These are phyloP conservation scores for Drosophila acutilabella DNA, from an alignment of 2,888 invertebrate species.

Conservation along the genomic window DNA sequence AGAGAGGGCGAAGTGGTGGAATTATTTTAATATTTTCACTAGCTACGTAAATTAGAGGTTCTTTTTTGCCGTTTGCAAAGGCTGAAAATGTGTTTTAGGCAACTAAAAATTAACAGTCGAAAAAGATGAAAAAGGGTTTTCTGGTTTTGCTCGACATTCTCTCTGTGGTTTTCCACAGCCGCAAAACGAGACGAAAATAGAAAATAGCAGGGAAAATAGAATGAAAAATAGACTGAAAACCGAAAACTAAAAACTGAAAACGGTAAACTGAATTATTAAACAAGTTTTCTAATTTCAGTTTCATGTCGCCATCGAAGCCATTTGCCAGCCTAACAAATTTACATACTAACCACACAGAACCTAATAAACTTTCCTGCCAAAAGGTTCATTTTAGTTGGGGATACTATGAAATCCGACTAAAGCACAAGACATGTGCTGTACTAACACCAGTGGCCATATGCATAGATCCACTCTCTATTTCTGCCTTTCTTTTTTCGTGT, in stretches of 20 bases:
- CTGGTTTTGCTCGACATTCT: slow-evolving; percentile 20
- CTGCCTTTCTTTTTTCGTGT: slow-evolving; percentile 28
- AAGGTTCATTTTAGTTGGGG: slow-evolving; percentile 64
- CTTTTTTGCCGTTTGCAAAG: slow-evolving; percentile 1
- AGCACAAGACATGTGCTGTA: slow-evolving; percentile 59
- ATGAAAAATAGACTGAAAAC: slow-evolving; percentile 10
- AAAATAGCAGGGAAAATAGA: neutral
- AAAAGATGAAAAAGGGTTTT: slow-evolving; percentile 59
- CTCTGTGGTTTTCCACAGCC: slow-evolving; percentile 45
- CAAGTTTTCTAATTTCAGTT: slow-evolving; percentile 77
- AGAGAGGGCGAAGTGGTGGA: slow-evolving; percentile 7
- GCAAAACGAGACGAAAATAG: slow-evolving; percentile 15
- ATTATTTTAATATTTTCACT: slow-evolving; percentile 47
- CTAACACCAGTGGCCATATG: slow-evolving; percentile 68
- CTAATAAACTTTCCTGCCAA: slow-evolving; percentile 65
- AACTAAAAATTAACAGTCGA: slow-evolving; percentile 47
- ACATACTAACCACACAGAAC: slow-evolving; percentile 58
- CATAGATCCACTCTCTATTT: slow-evolving; percentile 62
- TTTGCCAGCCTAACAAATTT: slow-evolving; percentile 53
- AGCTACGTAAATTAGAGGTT: slow-evolving; percentile 38
- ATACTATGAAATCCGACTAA: slow-evolving; percentile 38
- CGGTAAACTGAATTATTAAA: slow-evolving; percentile 74
- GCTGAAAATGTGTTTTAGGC: slow-evolving; percentile 43
- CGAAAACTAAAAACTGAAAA: slow-evolving; percentile 27
- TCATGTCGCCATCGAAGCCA: slow-evolving; percentile 46